Evolutionary conservation across 2,888 invertebrate species (phyloP).

Genomic region (Pyralis farinalis): DNA sequence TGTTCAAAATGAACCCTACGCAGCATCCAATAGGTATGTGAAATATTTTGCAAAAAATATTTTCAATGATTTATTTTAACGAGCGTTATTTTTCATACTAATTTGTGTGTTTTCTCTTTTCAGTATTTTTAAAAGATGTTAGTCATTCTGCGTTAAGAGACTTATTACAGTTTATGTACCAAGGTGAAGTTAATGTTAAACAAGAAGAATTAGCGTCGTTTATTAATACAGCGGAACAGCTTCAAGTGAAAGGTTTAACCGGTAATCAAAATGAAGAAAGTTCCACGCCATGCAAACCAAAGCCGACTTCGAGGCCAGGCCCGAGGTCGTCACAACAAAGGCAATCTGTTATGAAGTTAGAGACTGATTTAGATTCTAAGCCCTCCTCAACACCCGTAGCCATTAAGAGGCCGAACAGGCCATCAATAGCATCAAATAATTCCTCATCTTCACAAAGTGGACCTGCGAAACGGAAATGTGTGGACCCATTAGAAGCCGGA

Average conservation of each 20-base stretch:
- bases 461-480: slow-evolving; percentile 79
- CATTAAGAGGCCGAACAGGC: slow-evolving; percentile 84
- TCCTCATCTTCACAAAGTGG: slow-evolving; percentile 81
- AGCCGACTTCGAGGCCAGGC: slow-evolving; percentile 81
- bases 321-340: slow-evolving; percentile 84
- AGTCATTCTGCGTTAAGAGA: slow-evolving; percentile 85
- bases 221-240: slow-evolving; percentile 86
- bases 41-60: too few species aligned
- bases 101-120: slow-evolving; percentile 35
- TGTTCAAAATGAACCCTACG: slow-evolving; percentile 86
- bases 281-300: slow-evolving; percentile 81
- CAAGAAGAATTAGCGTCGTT: slow-evolving; percentile 87
- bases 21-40: slow-evolving; percentile 84
- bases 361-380: slow-evolving; percentile 83
- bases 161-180: slow-evolving; percentile 87
- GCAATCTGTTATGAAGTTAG: slow-evolving; percentile 82
- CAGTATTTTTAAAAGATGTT: slow-evolving; percentile 86
- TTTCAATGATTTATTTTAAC: neutral
- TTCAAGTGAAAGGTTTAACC: slow-evolving; percentile 87
- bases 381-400: slow-evolving; percentile 82
- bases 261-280: slow-evolving; percentile 82
- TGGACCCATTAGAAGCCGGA: slow-evolving; percentile 83
- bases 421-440: slow-evolving; percentile 82
- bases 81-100: neutral
- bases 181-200: slow-evolving; percentile 86